Evolutionary conservation across 1,140 invertebrate species (phyloP).

Genomic region (Magallana angulata): DNA sequence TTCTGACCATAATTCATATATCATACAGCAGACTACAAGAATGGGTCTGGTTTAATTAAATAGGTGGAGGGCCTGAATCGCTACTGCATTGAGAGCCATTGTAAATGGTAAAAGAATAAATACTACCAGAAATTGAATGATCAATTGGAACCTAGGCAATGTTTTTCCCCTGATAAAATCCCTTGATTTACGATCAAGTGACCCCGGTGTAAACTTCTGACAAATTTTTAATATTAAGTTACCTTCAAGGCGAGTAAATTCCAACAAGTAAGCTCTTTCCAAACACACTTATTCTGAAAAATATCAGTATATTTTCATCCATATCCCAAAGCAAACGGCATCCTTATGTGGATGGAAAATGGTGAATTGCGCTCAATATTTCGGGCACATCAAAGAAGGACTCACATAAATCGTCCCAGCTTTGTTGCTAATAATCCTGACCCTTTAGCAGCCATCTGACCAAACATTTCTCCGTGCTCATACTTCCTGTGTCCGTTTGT

Average conservation of each 20-base stretch:
- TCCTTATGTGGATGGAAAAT: not conserved
- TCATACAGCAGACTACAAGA: not conserved
- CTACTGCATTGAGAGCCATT: constrained; percentile 14
- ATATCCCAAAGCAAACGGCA: constrained; percentile 33
- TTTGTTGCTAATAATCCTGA: constrained; percentile 7
- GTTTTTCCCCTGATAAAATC: not conserved
- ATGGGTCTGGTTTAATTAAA: not conserved
- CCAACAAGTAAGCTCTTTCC: constrained; percentile 2
- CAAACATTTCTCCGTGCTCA: constrained; percentile 18
- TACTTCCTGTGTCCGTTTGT: constrained; percentile 14
- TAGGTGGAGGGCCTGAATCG: no score
- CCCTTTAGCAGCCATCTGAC: not conserved
- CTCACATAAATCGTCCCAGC: not conserved
- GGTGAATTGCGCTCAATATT: not conserved
- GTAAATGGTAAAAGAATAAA: constrained; percentile 3
- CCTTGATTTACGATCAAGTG: constrained; percentile 24
- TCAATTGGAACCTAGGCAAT: not conserved
- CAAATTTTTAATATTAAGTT: not conserved
- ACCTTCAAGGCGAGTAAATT: constrained; percentile 22
- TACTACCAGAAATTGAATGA: not conserved
- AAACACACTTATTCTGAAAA: not conserved
- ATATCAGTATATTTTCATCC: not conserved
- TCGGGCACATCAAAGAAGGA: not conserved
- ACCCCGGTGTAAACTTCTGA: not conserved
- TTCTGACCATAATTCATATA: not conserved